Evolutionary conservation across 1,140 invertebrate genomes (phyloP).

Genomic region (Agrypnia vestita): DNA sequence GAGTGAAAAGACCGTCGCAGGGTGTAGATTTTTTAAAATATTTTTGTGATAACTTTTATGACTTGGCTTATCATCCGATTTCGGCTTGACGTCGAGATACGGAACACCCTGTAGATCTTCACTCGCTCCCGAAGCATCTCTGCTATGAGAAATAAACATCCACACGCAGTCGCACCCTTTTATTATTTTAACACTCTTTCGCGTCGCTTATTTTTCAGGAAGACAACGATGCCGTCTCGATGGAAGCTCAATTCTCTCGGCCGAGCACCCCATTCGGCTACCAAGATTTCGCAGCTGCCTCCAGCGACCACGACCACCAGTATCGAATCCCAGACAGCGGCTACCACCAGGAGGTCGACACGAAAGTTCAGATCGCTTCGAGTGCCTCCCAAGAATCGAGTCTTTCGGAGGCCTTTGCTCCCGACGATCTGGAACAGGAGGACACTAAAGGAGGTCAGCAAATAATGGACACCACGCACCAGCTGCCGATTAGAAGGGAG

Average conservation of each 20-base stretch:
- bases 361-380: background rate
- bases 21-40: no score
- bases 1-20: no score
- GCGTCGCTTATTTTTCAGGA: background rate
- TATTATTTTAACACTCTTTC: background rate
- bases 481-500: background rate
- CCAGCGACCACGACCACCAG: constrained; percentile 31
- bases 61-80: no score
- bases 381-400: background rate
- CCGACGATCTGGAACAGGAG: constrained; percentile 6
- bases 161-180: no score
- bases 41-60: no score
- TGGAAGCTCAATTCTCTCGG: constrained; percentile 1
- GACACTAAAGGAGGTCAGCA: background rate
- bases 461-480: background rate
- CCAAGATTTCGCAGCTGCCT: background rate
- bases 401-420: background rate
- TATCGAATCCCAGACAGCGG: background rate
- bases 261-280: constrained; percentile 9
- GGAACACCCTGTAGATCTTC: no score
- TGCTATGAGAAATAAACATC: no score
- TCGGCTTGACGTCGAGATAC: no score
- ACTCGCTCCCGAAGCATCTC: no score
- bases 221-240: background rate
- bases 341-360: constrained; percentile 3